These are phyloP conservation scores for Diadumene lineata DNA, from an alignment of 92 coral and sea anemone genomes.

Conservation along the genomic window DNA sequence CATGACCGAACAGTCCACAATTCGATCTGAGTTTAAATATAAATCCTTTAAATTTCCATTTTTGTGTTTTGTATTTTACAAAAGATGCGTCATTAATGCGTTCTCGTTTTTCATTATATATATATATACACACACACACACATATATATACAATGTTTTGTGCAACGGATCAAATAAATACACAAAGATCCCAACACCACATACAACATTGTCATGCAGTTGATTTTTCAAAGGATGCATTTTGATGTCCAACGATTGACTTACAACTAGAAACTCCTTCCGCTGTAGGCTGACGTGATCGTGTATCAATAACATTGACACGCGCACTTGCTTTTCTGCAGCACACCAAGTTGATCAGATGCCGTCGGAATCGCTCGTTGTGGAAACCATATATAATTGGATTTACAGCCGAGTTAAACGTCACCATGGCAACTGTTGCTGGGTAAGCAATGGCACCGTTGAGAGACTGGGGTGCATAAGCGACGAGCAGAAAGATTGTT, in stretches of 20 bases:
- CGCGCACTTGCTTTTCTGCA: neutral
- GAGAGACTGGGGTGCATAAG: conserved; percentile 24
- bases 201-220: neutral
- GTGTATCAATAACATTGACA: neutral
- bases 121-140: too few species aligned
- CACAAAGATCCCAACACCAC: too few species aligned
- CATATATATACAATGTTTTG: too few species aligned
- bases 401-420: conserved; percentile 55
- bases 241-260: neutral
- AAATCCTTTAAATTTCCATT: too few species aligned
- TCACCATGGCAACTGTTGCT: conserved; percentile 52
- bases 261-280: neutral
- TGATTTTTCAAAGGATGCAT: neutral
- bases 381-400: conserved; percentile 53
- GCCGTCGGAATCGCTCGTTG: conserved; percentile 46
- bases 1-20: too few species aligned
- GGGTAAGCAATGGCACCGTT: conserved; percentile 47
- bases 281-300: neutral
- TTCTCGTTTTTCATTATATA: too few species aligned
- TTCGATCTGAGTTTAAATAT: too few species aligned
- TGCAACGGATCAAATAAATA: too few species aligned
- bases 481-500: conserved; percentile 16
- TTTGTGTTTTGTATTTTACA: too few species aligned
- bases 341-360: conserved; percentile 5
- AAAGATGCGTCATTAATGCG: too few species aligned